Percentiles rank a stretch among this genome's conserved stretches.
phyloP scores from a whole-genome alignment of 2,113 vertebrate species.

The Dolichotis patagonum region DNA sequence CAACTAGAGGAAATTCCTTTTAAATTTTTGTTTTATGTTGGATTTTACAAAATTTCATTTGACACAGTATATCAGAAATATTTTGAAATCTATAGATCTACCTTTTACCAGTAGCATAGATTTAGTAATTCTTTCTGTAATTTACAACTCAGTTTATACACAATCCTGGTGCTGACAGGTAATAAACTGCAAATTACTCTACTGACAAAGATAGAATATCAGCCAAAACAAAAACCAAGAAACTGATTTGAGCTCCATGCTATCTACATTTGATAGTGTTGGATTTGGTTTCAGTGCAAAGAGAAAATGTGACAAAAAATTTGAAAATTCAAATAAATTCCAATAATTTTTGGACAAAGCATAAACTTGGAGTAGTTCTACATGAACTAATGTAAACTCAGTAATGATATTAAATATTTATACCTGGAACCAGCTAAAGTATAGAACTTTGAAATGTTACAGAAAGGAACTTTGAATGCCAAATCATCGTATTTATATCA shows the following conservation, averaged over 20 bases:
- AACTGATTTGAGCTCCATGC: not conserved
- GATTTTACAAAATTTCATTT: conserved; percentile 45
- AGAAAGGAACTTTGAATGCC: conserved; percentile 7
- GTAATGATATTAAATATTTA: conserved; percentile 45
- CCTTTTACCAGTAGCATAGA: not conserved
- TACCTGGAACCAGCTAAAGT: conserved; percentile 40
- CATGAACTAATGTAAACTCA: conserved; percentile 35
- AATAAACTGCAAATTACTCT: conserved; percentile 33
- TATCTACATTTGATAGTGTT: conserved; percentile 5
- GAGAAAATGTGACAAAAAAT: not conserved
- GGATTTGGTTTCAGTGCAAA: conserved; percentile 46
- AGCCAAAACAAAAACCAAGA: not conserved
- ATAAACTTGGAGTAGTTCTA: not conserved
- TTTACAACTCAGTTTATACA: conserved; percentile 50
- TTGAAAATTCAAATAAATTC: conserved; percentile 51
- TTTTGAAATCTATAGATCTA: not conserved
- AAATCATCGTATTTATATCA: not conserved
- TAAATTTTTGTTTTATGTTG: not conserved
- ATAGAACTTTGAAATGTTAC: conserved; percentile 54
- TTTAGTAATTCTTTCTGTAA: conserved; percentile 8
- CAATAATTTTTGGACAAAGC: not conserved
- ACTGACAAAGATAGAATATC: not conserved
- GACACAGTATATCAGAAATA: conserved; percentile 3
- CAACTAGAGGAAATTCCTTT: not conserved
- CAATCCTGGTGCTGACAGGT: not conserved